These are phyloP conservation scores for Sinocyclocheilus maitianheensis DNA, from an alignment of 2,113 vertebrate species.

Conservation along the genomic window DNA sequence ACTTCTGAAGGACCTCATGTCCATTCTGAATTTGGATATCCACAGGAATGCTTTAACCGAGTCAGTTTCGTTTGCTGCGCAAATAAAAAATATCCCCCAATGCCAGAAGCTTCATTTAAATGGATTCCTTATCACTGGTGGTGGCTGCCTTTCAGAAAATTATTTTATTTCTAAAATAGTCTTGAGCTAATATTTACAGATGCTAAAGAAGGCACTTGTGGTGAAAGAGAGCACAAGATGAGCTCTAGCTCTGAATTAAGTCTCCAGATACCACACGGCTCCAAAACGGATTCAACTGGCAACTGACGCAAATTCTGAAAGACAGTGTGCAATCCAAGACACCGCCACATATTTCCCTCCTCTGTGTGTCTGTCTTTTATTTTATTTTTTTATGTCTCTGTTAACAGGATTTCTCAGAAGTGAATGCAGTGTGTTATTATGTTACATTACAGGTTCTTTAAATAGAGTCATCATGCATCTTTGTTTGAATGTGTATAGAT, in stretches of 20 bases:
- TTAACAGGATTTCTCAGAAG: conserved; percentile 23
- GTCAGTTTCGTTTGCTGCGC: conserved; percentile 70
- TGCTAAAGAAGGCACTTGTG: conserved; percentile 76
- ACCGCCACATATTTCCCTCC: conserved; percentile 51
- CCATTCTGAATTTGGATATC: conserved; percentile 71
- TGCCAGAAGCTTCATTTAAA: conserved; percentile 63
- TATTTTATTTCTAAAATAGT: conserved; percentile 76
- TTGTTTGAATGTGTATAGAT: not conserved
- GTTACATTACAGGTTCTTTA: not conserved
- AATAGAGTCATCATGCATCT: conserved; percentile 9
- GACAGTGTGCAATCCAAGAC: conserved; percentile 71
- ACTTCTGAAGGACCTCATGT: conserved; percentile 55
- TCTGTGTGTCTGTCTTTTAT: conserved; percentile 37
- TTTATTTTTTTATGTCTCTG: not conserved
- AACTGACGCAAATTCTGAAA: conserved; percentile 46
- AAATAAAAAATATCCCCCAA: conserved; percentile 80
- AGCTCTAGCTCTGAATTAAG: conserved; percentile 59
- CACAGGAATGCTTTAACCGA: conserved; percentile 69
- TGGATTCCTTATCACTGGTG: conserved; percentile 72
- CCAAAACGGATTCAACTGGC: not conserved
- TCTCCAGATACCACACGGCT: conserved; percentile 59
- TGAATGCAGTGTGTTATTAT: conserved; percentile 20
- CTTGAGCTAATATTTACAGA: conserved; percentile 76
- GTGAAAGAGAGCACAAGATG: conserved; percentile 60
- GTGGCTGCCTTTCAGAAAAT: conserved; percentile 67